phyloP scores from a whole-genome alignment of 2,797 vertebrate species.

The Psittacula derbiana region DNA sequence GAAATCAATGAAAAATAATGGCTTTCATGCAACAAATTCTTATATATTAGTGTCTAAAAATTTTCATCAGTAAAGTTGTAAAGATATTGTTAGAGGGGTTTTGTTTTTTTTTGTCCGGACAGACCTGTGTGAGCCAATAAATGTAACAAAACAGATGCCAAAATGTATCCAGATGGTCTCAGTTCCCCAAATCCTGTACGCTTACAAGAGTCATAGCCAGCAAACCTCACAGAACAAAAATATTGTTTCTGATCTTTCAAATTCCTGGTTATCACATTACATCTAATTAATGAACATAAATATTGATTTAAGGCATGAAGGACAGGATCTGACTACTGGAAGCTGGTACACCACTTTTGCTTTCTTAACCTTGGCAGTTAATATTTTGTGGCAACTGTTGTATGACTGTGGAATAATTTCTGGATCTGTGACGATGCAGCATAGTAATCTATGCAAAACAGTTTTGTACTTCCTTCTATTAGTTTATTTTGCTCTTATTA shows the following conservation, averaged over 20 bases:
- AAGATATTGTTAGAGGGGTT: neutral
- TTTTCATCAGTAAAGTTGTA: neutral
- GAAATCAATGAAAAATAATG: neutral
- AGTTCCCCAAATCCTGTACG: neutral
- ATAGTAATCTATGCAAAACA: neutral
- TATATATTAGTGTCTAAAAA: neutral
- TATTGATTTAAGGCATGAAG: neutral
- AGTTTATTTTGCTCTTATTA: neutral
- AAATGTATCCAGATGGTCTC: neutral
- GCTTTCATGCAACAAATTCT: neutral
- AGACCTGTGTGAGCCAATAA: neutral
- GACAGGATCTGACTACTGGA: neutral
- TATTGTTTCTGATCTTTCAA: neutral
- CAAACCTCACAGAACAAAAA: neutral
- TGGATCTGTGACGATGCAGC: neutral
- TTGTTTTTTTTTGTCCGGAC: neutral
- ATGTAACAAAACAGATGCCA: neutral
- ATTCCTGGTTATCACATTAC: neutral
- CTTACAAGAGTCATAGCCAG: neutral
- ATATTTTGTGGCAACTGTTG: neutral
- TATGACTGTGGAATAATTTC: neutral
- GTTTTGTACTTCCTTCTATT: neutral
- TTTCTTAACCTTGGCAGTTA: neutral
- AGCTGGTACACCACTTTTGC: neutral
- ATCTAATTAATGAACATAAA: neutral